Evolutionary conservation across 1,140 invertebrate genomes (phyloP).

Genomic region (Metopolophium dirhodum): DNA sequence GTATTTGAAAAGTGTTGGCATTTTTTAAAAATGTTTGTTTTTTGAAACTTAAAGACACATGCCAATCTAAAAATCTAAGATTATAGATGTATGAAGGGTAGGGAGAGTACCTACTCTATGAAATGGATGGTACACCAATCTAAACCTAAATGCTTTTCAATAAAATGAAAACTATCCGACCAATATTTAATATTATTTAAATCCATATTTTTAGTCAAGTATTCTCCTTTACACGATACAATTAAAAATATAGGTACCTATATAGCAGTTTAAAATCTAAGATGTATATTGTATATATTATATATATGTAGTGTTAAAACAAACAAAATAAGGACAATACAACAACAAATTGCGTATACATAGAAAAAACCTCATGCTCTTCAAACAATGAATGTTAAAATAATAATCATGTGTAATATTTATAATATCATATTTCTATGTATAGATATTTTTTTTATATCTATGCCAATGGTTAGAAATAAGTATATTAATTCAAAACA

Average conservation of each 20-base stretch:
- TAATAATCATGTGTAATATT: neutral
- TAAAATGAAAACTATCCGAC: too few species aligned
- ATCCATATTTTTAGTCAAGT: too few species aligned
- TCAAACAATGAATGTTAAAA: neutral
- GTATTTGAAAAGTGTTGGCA: too few species aligned
- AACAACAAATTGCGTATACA: neutral
- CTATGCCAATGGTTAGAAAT: neutral
- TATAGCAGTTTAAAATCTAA: neutral
- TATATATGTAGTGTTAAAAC: neutral
- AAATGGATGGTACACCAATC: too few species aligned
- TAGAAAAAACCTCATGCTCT: neutral
- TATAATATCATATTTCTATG: neutral
- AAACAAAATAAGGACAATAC: neutral
- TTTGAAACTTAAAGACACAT: too few species aligned
- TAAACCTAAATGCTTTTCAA: too few species aligned
- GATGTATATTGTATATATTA: neutral
- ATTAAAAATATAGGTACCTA: neutral
- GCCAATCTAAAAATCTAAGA: too few species aligned
- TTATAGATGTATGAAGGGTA: too few species aligned
- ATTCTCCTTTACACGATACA: too few species aligned
- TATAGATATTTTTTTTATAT: neutral
- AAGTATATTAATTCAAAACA: neutral
- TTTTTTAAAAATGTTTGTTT: too few species aligned
- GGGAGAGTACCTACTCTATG: too few species aligned
- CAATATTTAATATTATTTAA: too few species aligned